Conservation (phyloP, 1,140 invertebrate genomes). For the Daktulosphaira vitifoliae region DNA sequence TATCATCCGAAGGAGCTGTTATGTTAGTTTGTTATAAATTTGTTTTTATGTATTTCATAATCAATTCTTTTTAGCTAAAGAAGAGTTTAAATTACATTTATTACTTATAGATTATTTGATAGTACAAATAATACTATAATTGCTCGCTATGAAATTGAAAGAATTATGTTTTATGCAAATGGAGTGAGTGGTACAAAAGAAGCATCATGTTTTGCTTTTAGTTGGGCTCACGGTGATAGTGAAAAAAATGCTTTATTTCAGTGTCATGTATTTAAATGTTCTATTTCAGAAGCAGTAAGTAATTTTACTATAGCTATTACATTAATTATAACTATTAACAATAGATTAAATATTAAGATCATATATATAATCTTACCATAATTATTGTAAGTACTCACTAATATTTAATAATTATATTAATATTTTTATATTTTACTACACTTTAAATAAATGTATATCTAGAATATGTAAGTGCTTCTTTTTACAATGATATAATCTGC, state of each 20-base stretch:
- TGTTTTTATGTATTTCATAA: background rate
- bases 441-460: too few species aligned
- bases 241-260: conserved; percentile 84
- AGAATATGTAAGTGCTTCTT: background rate
- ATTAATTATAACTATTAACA: too few species aligned
- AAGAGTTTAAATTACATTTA: too few species aligned
- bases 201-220: conserved; percentile 92
- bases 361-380: too few species aligned
- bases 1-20: conserved; percentile 72
- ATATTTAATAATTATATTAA: too few species aligned
- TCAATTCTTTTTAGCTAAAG: too few species aligned
- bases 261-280: conserved; percentile 94
- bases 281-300: conserved; percentile 95
- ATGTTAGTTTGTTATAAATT: conserved; percentile 54
- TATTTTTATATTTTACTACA: too few species aligned
- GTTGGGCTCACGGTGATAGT: conserved; percentile 85
- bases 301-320: conserved; percentile 37
- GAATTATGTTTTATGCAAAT: conserved; percentile 90
- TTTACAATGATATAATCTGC: conserved; percentile 2
- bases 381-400: too few species aligned
- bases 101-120: conserved; percentile 87
- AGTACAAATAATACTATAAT: conserved; percentile 74
- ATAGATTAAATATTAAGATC: too few species aligned
- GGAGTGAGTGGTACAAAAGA: conserved; percentile 76
- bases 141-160: conserved; percentile 78